These are phyloP conservation scores for Epirrita christyi DNA, from an alignment of 2,888 invertebrate genomes.

Conservation along the genomic window DNA sequence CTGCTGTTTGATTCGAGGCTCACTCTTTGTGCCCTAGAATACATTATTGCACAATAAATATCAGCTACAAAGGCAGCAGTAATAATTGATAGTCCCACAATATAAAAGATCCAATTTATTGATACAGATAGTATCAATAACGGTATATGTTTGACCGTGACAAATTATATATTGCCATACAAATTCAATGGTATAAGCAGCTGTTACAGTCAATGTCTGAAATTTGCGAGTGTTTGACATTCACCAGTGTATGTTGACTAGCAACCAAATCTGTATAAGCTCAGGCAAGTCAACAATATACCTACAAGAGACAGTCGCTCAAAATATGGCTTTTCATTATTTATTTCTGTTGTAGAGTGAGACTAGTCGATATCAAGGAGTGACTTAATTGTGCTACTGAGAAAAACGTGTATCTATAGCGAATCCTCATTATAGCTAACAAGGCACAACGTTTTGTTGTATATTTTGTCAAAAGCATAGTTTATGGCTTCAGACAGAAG, in stretches of 20 bases:
- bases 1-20: conserved; percentile 1
- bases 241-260: neutral
- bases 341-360: too few relatives aligned
- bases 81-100: conserved; percentile 19
- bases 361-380: too few relatives aligned
- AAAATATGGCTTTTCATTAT: too few relatives aligned
- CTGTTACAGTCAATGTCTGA: conserved; percentile 9
- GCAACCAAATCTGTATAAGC: too few relatives aligned
- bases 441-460: too few relatives aligned
- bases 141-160: conserved; percentile 36
- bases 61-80: conserved; percentile 9
- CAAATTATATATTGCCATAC: conserved; percentile 34
- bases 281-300: too few relatives aligned
- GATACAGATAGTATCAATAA: conserved; percentile 31
- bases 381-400: too few relatives aligned
- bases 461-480: too few relatives aligned
- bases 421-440: too few relatives aligned
- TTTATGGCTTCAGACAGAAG: too few relatives aligned
- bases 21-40: conserved; percentile 9
- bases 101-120: conserved; percentile 31
- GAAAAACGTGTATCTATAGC: too few relatives aligned
- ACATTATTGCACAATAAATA: conserved; percentile 21
- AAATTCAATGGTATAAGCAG: conserved; percentile 14
- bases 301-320: too few relatives aligned
- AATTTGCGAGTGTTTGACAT: neutral